These are phyloP conservation scores for Cladorhizidae sp. DNA, from an alignment of 37 sponge, comb jelly and placozoan species.

Conservation along the genomic window DNA sequence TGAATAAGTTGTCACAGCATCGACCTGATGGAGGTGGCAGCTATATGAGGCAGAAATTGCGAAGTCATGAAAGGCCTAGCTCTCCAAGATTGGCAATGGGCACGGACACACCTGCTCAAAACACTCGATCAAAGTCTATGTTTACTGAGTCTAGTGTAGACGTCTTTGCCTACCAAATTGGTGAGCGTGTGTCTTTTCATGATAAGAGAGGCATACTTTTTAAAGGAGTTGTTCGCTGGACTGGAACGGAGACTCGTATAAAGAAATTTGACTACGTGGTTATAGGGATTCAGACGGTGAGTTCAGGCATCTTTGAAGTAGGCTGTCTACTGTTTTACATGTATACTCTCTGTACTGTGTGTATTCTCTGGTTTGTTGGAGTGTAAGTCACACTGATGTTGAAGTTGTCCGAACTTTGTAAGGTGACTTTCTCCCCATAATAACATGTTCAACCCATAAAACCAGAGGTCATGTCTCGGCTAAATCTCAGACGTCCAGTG, in stretches of 20 bases:
- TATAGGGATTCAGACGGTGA: slow-evolving; percentile 70
- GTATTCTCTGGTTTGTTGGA: no score
- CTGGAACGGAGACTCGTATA: not conserved
- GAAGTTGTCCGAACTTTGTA: no score
- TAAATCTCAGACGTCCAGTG: no score
- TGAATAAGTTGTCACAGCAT: slow-evolving; percentile 19
- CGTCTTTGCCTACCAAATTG: not conserved
- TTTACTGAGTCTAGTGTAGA: not conserved
- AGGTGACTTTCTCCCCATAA: no score
- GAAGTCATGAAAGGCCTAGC: not conserved
- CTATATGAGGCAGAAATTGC: not conserved
- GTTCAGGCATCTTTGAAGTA: not conserved
- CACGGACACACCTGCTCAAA: not conserved
- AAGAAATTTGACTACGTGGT: not conserved
- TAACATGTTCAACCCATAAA: no score
- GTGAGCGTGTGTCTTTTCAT: slow-evolving; percentile 33
- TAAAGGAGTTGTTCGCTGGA: slow-evolving; percentile 57
- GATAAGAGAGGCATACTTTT: slow-evolving; percentile 1
- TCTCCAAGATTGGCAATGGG: not conserved
- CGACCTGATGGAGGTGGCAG: not conserved
- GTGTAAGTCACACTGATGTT: no score
- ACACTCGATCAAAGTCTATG: not conserved
- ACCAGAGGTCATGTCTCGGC: no score
- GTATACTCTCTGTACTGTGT: no score
- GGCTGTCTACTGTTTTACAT: no score